Conservation (phyloP, 2,888 invertebrate species). For the Mythimna loreyi region DNA sequence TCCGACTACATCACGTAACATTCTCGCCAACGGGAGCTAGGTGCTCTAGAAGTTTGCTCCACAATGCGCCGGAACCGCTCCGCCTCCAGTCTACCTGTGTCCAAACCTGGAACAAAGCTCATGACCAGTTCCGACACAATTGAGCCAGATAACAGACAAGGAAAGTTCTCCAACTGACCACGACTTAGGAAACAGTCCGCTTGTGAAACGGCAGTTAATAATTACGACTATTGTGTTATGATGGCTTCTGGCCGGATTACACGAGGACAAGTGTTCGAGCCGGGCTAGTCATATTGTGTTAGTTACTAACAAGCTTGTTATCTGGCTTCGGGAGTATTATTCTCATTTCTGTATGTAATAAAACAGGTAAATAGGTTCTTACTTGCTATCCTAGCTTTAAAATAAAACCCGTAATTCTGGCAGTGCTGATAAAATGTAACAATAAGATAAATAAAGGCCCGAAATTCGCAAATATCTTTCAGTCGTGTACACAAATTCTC, state of each 20-base stretch:
- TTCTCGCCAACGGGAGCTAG: background rate
- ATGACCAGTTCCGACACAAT: background rate
- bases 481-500: background rate
- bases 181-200: background rate
- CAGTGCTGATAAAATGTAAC: background rate
- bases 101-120: background rate
- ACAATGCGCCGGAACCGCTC: conserved; percentile 10
- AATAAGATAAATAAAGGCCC: background rate
- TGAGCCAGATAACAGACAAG: background rate
- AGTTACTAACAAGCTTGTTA: background rate
- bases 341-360: background rate
- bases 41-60: conserved; percentile 7
- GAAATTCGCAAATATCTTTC: background rate
- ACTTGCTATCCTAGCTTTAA: background rate
- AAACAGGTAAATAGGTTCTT: background rate
- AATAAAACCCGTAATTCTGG: background rate
- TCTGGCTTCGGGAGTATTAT: background rate
- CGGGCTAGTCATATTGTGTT: background rate
- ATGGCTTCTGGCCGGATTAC: background rate
- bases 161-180: background rate
- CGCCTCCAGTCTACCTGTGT: background rate
- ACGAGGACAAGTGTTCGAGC: background rate
- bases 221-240: background rate
- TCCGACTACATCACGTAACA: background rate
- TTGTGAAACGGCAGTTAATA: background rate